A percentile compares a stretch with the other conserved stretches of the same genome.
phyloP scores from a whole-genome alignment of 2,113 vertebrate genomes.

The Taurulus bubalis region DNA sequence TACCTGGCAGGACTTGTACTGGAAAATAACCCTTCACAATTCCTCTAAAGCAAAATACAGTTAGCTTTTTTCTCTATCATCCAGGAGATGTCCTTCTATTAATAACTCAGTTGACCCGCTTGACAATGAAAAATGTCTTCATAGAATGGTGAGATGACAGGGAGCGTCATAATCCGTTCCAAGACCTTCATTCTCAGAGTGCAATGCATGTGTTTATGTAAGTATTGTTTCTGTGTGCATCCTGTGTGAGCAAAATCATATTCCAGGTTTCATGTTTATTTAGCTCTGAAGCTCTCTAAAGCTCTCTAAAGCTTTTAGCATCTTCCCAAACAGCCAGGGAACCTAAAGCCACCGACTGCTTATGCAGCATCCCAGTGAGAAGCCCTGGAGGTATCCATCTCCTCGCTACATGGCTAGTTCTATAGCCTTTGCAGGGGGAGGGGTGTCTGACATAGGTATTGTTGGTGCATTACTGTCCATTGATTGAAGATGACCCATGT shows the following conservation, averaged over 20 bases:
- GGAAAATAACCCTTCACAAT: conserved; percentile 50
- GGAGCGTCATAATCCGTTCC: conserved; percentile 40
- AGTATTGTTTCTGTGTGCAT: background rate
- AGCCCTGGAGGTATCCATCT: no score
- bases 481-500: conserved; percentile 56
- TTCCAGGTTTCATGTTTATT: no score
- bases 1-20: conserved; percentile 56
- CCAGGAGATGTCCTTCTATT: conserved; percentile 27
- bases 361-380: no score
- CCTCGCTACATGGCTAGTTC: no score
- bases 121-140: conserved; percentile 49
- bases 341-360: no score
- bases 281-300: no score
- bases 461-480: conserved; percentile 53
- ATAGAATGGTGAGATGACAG: conserved; percentile 38
- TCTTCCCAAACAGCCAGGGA: no score
- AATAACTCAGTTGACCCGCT: conserved; percentile 35
- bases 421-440: no score
- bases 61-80: conserved; percentile 27
- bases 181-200: conserved; percentile 32
- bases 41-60: conserved; percentile 46
- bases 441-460: conserved; percentile 33
- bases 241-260: background rate
- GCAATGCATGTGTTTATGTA: no score
- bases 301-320: no score